Base-by-base conservation (phyloP, 1,140 invertebrate genomes). In the Drosophila simulans region DNA sequence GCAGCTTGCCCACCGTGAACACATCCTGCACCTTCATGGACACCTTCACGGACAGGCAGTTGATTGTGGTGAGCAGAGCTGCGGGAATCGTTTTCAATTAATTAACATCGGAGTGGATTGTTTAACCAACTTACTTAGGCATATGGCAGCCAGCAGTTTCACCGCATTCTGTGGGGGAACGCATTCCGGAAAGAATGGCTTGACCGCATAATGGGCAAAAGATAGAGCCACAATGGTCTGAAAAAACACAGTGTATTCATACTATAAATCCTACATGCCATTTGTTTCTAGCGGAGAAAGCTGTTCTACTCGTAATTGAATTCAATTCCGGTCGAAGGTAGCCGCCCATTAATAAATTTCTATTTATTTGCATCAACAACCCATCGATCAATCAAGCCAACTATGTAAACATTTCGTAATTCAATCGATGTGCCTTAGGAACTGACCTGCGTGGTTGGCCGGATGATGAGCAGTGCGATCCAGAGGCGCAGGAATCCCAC, bases 21-120 rank as follows among this genome's bases (percentile, higher is more conserved):
- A 98, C 92, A 90, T 97, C 96, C 92, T 98, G 98, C 3, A 98
- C 97, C 46, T 96, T 94, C 94, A 98, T 98, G 0, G 98, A 95
- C 95, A 96, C 96, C 90, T 96, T 94, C 1, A 98, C 97, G 79
- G 97, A 97, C 65, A 95, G 93, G 88, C 97, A 98, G 92, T 98
- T 99, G 49, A 98, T 94, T 13, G 96, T 96, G 4, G 97, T 98
- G 42, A 98, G 93, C 11, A 98, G 80, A 93, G 96, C 98, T 98
- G 93, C 8, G 17, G 22, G 64, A 77, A 65, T 70, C 0, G 2
- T 43, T 65, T 52, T 42, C 12, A 12, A 39, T 58, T 31, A 25
- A 0, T 17, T 42, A 4, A 0, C 34, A 2, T 1, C 0, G 5
- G 5, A 11, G 5, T 4, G 17, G 1, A 4, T 4, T 25, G 13